Evolutionary conservation across 1,140 invertebrate species (phyloP).

Genomic region (Drosophila ercepeae): DNA sequence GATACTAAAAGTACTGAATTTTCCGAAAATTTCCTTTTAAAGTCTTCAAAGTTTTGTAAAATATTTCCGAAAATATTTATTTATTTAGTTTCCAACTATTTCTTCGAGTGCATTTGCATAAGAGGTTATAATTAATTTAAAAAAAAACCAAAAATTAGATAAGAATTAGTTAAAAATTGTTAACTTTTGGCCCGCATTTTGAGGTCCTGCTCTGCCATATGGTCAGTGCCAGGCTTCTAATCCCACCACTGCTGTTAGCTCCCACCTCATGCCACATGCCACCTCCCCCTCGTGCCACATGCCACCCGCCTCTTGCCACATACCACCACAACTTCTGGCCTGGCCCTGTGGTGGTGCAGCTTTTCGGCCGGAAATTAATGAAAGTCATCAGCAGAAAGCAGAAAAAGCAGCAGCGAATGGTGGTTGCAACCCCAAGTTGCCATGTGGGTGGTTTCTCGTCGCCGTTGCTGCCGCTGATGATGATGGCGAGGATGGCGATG

Average conservation of each 20-base stretch:
- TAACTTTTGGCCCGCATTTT: background rate
- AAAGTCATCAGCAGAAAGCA: constrained; percentile 41
- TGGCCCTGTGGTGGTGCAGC: constrained; percentile 32
- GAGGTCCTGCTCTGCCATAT: constrained; percentile 3
- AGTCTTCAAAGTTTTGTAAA: too few relatives aligned
- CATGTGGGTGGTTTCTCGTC: constrained; percentile 37
- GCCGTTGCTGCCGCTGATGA: too few relatives aligned
- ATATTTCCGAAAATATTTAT: too few relatives aligned
- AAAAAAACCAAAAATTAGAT: too few relatives aligned
- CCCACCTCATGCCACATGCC: background rate
- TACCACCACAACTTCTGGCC: background rate
- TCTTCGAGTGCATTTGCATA: too few relatives aligned
- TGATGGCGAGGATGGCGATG: background rate
- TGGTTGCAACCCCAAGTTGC: constrained; percentile 48
- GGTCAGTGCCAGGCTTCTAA: constrained; percentile 26
- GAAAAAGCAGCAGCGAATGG: constrained; percentile 27
- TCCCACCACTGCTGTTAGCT: too few relatives aligned
- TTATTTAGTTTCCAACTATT: too few relatives aligned
- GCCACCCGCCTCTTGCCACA: background rate
- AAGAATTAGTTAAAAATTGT: background rate
- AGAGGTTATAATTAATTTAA: too few relatives aligned
- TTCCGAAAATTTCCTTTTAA: too few relatives aligned
- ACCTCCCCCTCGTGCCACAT: background rate
- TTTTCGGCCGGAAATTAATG: constrained; percentile 56
- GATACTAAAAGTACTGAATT: too few relatives aligned